Percentiles rank a stretch among this genome's conserved stretches.
Conservation (phyloP, 2,113 vertebrate species). For the Oncorhynchus kisutch region DNA sequence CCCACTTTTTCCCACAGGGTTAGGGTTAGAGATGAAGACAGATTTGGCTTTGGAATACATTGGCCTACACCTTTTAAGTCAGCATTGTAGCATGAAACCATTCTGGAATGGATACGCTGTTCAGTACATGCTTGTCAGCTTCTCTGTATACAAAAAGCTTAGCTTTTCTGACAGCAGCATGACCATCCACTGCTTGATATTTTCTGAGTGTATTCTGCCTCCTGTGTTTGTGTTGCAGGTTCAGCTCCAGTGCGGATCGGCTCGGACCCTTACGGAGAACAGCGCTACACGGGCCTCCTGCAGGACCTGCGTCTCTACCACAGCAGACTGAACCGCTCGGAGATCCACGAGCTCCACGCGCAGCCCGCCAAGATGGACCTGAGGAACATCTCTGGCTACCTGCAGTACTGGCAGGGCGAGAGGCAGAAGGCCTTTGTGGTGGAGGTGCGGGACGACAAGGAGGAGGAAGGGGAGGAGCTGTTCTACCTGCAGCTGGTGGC, state of each 20-base stretch:
- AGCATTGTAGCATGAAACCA: background rate
- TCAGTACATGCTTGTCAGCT: background rate
- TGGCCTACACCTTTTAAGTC: too few species aligned
- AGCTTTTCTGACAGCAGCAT: background rate
- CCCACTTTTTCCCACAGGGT: too few species aligned
- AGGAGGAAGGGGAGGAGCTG: slow-evolving; percentile 91
- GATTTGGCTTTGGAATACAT: too few species aligned
- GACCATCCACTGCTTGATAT: background rate
- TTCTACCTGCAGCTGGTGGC: slow-evolving; percentile 88
- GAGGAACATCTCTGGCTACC: slow-evolving; percentile 88
- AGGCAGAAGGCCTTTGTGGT: slow-evolving; percentile 90
- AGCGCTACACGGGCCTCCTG: slow-evolving; percentile 86
- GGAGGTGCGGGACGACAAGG: slow-evolving; percentile 84
- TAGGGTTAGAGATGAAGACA: too few species aligned
- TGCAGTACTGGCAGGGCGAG: slow-evolving; percentile 86
- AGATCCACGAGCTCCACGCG: slow-evolving; percentile 87
- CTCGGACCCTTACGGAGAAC: slow-evolving; percentile 79
- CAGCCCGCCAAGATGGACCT: slow-evolving; percentile 87
- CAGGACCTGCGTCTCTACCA: slow-evolving; percentile 90
- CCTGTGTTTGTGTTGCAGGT: slow-evolving; percentile 64
- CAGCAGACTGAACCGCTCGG: slow-evolving; percentile 74
- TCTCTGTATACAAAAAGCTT: background rate
- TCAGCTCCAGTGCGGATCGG: slow-evolving; percentile 82
- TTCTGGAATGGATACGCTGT: background rate
- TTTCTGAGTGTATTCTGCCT: too few species aligned